Evolutionary conservation across 2,888 invertebrate genomes (phyloP).

Genomic region (Andrena trimmerana): DNA sequence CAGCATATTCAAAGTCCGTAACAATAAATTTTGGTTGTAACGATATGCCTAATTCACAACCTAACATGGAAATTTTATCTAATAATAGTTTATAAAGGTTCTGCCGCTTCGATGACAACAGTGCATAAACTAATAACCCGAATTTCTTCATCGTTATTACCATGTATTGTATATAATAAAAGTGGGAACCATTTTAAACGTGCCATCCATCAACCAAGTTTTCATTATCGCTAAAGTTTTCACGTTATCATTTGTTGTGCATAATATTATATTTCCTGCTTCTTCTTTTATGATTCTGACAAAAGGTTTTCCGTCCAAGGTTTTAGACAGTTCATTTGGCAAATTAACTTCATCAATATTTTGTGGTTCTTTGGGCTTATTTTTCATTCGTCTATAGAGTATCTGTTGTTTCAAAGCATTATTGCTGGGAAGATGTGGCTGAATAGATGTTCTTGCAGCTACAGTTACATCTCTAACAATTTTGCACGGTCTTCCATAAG

Average conservation of each 20-base stretch:
- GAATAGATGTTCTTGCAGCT: no score
- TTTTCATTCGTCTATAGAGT: no score
- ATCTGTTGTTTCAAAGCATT: no score
- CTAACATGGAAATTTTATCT: background rate
- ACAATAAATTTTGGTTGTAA: no score
- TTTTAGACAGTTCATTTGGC: no score
- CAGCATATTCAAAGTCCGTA: no score
- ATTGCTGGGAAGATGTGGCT: no score
- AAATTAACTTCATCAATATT: no score
- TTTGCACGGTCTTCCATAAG: no score
- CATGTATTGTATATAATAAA: constrained; percentile 1
- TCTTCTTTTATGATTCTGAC: background rate
- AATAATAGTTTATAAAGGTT: background rate
- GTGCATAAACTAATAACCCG: background rate
- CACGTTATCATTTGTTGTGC: background rate
- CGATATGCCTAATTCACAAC: background rate
- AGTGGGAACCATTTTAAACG: background rate
- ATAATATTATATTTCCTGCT: background rate
- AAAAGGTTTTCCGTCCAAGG: no score
- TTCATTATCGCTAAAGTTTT: background rate
- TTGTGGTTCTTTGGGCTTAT: no score
- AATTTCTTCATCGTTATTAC: background rate
- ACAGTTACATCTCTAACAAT: no score
- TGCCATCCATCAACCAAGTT: background rate
- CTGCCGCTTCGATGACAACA: background rate